These are phyloP conservation scores for Caerostris darwini DNA, from an alignment of 1,140 invertebrate species.

Conservation along the genomic window DNA sequence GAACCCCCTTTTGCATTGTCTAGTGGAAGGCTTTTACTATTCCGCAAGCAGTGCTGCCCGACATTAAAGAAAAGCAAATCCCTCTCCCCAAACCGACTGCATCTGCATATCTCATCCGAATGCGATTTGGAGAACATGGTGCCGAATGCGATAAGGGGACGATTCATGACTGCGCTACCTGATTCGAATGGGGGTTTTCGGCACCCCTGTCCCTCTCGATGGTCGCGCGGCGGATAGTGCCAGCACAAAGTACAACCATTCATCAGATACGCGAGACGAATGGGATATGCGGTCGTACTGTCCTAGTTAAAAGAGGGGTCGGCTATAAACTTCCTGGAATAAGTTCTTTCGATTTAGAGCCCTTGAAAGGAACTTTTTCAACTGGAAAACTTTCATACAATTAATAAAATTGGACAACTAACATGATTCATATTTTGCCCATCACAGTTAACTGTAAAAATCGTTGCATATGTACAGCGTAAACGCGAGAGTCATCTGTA, in stretches of 20 bases:
- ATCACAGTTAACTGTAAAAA: no score
- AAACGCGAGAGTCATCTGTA: no score
- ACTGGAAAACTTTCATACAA: no score
- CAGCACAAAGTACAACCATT: slow-evolving; percentile 47
- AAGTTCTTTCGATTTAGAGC: no score
- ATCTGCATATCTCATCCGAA: slow-evolving; percentile 65
- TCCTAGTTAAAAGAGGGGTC: neutral
- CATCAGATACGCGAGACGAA: slow-evolving; percentile 38
- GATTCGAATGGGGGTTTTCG: slow-evolving; percentile 48
- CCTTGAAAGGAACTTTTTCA: no score
- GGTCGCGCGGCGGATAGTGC: slow-evolving; percentile 26
- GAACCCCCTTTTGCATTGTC: neutral
- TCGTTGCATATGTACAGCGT: no score
- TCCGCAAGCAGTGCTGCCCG: neutral
- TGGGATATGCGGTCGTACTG: slow-evolving; percentile 33
- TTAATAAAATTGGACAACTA: no score
- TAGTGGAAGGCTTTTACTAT: neutral
- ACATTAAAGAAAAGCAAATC: slow-evolving; percentile 27
- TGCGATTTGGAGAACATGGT: slow-evolving; percentile 27
- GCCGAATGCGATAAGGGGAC: neutral
- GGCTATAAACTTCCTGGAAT: neutral
- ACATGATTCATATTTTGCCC: no score
- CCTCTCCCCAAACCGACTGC: neutral
- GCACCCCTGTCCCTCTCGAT: neutral
- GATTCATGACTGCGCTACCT: slow-evolving; percentile 56